phyloP scores from a whole-genome alignment of 2,888 invertebrate species.

The Drosophila mercatorum region DNA sequence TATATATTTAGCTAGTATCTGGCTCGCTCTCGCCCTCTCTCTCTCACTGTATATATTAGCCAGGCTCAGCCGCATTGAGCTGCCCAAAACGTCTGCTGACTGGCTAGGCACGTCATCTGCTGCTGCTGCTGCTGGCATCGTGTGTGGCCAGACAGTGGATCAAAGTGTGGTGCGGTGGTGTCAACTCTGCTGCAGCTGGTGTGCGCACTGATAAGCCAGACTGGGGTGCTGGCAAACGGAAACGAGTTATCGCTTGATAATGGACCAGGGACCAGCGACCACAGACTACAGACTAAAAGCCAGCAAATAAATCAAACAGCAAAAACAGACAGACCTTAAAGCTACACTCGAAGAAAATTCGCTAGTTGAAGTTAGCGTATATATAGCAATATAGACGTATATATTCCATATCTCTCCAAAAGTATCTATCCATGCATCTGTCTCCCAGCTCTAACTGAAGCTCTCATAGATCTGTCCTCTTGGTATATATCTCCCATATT shows the following conservation, averaged over 20 bases:
- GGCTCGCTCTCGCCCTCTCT: background rate
- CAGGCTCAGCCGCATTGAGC: constrained; percentile 30
- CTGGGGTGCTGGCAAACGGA: constrained; percentile 41
- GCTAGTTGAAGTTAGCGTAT: background rate
- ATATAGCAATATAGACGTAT: background rate
- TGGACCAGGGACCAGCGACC: constrained; percentile 44
- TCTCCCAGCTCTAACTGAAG: background rate
- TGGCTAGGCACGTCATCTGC: constrained; percentile 39
- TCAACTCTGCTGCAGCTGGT: constrained; percentile 35
- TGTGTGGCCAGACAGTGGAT: constrained; percentile 45
- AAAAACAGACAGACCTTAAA: constrained; percentile 9
- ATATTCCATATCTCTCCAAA: background rate
- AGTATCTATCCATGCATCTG: background rate
- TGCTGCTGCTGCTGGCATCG: constrained; percentile 26
- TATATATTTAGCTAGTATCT: constrained; percentile 9
- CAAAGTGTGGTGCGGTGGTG: constrained; percentile 12
- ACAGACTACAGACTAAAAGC: constrained; percentile 13
- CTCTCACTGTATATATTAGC: constrained; percentile 11
- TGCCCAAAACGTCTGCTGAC: constrained; percentile 28
- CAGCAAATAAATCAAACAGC: constrained; percentile 26
- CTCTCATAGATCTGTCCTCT: background rate
- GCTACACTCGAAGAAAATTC: constrained; percentile 18
- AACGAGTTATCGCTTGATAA: constrained; percentile 65
- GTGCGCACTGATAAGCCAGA: constrained; percentile 35
- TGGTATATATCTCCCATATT: background rate